Conservation (phyloP, 2,113 vertebrate genomes). For the Hystrix cristata region DNA sequence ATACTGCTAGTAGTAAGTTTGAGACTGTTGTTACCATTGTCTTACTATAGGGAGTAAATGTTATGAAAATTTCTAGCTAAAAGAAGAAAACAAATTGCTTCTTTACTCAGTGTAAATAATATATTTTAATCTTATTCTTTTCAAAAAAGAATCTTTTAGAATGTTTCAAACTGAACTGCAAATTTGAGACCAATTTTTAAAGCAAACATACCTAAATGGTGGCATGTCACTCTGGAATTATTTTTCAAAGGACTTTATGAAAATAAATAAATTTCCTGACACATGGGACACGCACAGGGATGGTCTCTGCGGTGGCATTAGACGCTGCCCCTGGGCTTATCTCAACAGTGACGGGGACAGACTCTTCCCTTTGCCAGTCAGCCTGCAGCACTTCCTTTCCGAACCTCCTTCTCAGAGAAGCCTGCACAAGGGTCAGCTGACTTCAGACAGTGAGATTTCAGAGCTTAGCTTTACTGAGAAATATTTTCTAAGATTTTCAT, state of each 20-base stretch:
- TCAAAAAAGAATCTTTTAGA: not conserved
- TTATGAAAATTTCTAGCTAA: slow-evolving; percentile 12
- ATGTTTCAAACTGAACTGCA: slow-evolving; percentile 21
- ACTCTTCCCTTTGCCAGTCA: not conserved
- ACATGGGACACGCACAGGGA: accelerated
- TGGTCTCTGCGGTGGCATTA: not conserved
- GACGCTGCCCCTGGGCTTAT: not conserved
- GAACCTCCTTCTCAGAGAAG: not conserved
- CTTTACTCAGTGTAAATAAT: slow-evolving; percentile 16
- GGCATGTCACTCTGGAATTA: slow-evolving; percentile 4
- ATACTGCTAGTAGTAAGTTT: not conserved
- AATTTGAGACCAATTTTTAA: not conserved
- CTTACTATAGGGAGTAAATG: not conserved
- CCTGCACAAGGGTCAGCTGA: not conserved
- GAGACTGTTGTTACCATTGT: not conserved
- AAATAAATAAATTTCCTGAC: not conserved
- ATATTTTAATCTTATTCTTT: not conserved
- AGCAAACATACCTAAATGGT: not conserved
- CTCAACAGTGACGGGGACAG: not conserved
- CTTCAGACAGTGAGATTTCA: not conserved
- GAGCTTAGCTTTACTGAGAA: not conserved
- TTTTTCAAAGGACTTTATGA: slow-evolving; percentile 8
- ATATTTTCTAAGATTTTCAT: slow-evolving; percentile 47
- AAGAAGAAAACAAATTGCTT: not conserved
- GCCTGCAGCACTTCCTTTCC: not conserved